phyloP scores from a whole-genome alignment of 2,113 vertebrate genomes.

The Nycticryphes semicollaris region DNA sequence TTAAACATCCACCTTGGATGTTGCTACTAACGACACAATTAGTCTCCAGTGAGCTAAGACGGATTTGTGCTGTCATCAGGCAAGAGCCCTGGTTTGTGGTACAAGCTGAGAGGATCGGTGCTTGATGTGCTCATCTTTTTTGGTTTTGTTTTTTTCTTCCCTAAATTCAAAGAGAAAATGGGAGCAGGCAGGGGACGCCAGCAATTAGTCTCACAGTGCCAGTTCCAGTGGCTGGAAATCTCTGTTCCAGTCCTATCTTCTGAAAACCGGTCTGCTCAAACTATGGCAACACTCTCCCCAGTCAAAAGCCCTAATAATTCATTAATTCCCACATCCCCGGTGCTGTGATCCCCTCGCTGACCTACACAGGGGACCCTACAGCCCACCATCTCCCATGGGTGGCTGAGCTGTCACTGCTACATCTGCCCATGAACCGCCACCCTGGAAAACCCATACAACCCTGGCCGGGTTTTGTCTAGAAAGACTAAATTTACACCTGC shows the following conservation, averaged over 20 bases:
- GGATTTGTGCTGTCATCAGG: not conserved
- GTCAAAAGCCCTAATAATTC: not conserved
- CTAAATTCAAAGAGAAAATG: not conserved
- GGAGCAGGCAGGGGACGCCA: not conserved
- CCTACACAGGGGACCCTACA: not conserved
- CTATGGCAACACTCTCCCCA: not conserved
- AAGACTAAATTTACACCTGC: not conserved
- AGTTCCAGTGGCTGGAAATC: not conserved
- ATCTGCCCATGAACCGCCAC: not conserved
- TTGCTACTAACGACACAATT: not conserved
- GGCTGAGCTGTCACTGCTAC: not conserved
- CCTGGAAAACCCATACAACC: not conserved
- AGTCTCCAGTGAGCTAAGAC: not conserved
- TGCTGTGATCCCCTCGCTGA: not conserved
- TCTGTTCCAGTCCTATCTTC: not conserved
- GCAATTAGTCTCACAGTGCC: not conserved
- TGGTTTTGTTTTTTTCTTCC: no score
- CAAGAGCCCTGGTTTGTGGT: not conserved
- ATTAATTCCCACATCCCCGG: not conserved
- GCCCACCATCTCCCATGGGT: rapidly evolving
- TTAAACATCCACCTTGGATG: not conserved
- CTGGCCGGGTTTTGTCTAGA: not conserved
- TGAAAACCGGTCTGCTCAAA: not conserved
- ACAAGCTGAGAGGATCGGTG: not conserved
- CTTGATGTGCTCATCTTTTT: rapidly evolving